These are phyloP conservation scores for Plutella xylostella DNA, from an alignment of 2,888 invertebrate species.

Conservation along the genomic window DNA sequence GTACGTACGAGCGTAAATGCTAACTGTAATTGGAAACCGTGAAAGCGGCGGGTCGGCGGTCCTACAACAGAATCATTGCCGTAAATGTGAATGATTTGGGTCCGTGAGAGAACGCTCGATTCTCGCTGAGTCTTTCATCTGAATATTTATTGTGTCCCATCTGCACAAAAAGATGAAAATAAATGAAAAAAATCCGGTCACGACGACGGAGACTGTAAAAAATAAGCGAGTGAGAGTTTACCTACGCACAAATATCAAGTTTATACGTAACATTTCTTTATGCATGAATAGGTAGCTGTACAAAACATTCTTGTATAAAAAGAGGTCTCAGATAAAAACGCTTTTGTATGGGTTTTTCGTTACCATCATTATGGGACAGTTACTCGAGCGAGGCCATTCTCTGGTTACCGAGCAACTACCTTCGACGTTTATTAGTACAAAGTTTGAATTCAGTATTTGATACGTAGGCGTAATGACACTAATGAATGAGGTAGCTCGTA, in stretches of 20 bases:
- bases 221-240: neutral
- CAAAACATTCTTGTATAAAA: too few relatives aligned
- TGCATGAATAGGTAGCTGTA: too few relatives aligned
- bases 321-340: too few relatives aligned
- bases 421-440: neutral
- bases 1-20: too few relatives aligned
- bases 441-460: neutral
- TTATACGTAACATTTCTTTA: neutral
- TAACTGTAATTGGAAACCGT: too few relatives aligned
- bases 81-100: too few relatives aligned
- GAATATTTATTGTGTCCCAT: conserved; percentile 2
- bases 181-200: conserved; percentile 2
- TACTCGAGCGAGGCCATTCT: neutral
- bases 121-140: neutral
- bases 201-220: neutral
- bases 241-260: neutral
- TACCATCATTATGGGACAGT: neutral
- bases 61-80: too few relatives aligned
- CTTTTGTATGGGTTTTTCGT: neutral
- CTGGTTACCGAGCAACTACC: neutral
- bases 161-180: conserved; percentile 8
- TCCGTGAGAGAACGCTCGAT: too few relatives aligned
- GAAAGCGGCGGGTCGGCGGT: too few relatives aligned
- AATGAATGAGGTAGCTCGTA: neutral
- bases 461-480: neutral